Conservation (phyloP, 2,888 invertebrate species). For the Strigamia transsilvanica region DNA sequence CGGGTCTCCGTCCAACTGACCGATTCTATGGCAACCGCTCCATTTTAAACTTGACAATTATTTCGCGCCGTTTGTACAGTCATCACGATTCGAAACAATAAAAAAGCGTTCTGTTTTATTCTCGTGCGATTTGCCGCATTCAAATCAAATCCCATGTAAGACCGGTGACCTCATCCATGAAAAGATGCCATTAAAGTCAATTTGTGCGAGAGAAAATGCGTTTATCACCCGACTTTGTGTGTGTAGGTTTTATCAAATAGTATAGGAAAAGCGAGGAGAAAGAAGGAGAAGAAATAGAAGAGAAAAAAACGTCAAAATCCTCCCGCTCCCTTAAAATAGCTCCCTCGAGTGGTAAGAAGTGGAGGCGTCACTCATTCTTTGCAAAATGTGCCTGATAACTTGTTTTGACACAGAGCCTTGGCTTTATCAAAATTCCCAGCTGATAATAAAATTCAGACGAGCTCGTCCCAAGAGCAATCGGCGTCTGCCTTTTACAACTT, state of each 20-base stretch:
- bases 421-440: slow-evolving; percentile 38
- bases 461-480: slow-evolving; percentile 34
- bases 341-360: slow-evolving; percentile 35
- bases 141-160: background rate
- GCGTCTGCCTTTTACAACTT: slow-evolving; percentile 35
- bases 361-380: slow-evolving; percentile 35
- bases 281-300: background rate
- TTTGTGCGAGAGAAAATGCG: slow-evolving; percentile 10
- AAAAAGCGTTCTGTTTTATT: no score
- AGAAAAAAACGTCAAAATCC: background rate
- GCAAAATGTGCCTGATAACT: slow-evolving; percentile 31
- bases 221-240: slow-evolving; percentile 15
- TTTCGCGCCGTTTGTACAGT: no score
- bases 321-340: slow-evolving; percentile 13
- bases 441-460: slow-evolving; percentile 34
- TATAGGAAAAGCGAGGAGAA: background rate
- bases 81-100: no score
- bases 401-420: slow-evolving; percentile 26
- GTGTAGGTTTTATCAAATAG: slow-evolving; percentile 5
- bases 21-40: no score
- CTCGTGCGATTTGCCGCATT: background rate
- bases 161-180: background rate
- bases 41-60: no score
- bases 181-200: slow-evolving; percentile 7
- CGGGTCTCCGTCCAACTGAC: no score